Evolutionary conservation across 2,888 invertebrate genomes (phyloP), one percentile per base, ranked within the genome.

Genomic region (Pseudanteris insignis): DNA sequence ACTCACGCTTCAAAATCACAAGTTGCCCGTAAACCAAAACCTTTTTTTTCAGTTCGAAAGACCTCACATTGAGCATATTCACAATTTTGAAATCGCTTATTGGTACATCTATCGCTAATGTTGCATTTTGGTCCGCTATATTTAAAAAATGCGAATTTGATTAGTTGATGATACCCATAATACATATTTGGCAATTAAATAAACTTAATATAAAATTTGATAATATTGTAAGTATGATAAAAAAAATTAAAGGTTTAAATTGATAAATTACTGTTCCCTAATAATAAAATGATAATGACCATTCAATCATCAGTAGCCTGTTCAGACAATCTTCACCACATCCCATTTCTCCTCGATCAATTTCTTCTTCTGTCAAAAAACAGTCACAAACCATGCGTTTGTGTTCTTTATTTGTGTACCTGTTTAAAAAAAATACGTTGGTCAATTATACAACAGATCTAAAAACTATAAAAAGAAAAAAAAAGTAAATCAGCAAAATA

Each of bases 291-390:
- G n/a, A n/a, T 38, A 25, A 9, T n/a, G 5, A 93, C 94, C 95
- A 98, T 86, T 98, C 98, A 76, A 98, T 96, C 91, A 96, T 93
- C n/a, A 98, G 87, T 77, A 97, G 85, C 75, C 96, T 88, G 83
- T 98, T 98, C 24, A 98, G 86, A 81, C 98, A 98, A 81, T 96
- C 95, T 74, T 95, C 94, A 0, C 94, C 96, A 79, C 98, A 98
- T 6, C 94, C 95, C 60, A 87, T 80, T 74, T 92, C 91, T 0
- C 94, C 94, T 53, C 89, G 83, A 29, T 86, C 86, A 64, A 92
- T 84, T 75, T 97, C 97, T 68, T 96, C 96, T 75, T 89, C 88
- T 46, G 92, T 91, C 66, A 96, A 84, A 74, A 92, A 91, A 80
- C 97, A 98, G 81, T 97, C 97, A 81, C 97, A 97, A 18, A 90